phyloP scores from a whole-genome alignment of 2,888 invertebrate genomes.

The Lasioglossum morio region DNA sequence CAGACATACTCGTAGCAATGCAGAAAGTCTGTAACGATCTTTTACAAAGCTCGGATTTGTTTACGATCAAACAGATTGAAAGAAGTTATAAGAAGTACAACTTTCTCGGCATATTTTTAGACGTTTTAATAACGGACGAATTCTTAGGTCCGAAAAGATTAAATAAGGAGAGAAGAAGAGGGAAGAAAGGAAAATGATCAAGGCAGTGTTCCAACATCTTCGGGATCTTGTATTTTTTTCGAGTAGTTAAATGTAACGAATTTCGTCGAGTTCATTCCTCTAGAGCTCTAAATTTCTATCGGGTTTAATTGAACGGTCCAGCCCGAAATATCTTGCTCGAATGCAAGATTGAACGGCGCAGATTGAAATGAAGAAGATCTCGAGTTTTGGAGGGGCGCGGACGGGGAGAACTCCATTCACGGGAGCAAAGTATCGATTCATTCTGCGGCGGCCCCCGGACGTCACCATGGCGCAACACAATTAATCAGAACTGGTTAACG shows the following conservation, averaged over 20 bases:
- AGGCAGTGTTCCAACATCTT: neutral
- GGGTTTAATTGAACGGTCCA: neutral
- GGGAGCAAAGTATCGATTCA: constrained; percentile 27
- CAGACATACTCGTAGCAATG: too few species aligned
- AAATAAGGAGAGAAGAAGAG: neutral
- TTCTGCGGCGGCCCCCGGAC: constrained; percentile 18
- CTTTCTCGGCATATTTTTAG: neutral
- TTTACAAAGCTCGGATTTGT: too few species aligned
- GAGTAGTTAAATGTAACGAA: neutral
- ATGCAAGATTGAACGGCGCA: neutral
- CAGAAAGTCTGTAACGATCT: too few species aligned
- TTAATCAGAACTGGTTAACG: constrained; percentile 64
- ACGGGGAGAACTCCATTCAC: neutral
- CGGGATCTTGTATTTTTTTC: neutral
- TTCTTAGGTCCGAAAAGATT: neutral
- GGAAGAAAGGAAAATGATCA: neutral
- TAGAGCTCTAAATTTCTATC: neutral
- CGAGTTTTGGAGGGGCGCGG: neutral
- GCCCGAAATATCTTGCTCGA: neutral
- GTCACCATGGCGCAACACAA: constrained; percentile 4
- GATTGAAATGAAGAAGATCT: neutral
- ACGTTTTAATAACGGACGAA: neutral
- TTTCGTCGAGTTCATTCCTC: neutral
- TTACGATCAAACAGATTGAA: neutral
- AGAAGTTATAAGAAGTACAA: neutral